A percentile compares a stretch with the other conserved stretches of the same genome.
These are phyloP conservation scores for Dipodomys spectabilis DNA, from an alignment of 2,113 vertebrate genomes.

Conservation along the genomic window DNA sequence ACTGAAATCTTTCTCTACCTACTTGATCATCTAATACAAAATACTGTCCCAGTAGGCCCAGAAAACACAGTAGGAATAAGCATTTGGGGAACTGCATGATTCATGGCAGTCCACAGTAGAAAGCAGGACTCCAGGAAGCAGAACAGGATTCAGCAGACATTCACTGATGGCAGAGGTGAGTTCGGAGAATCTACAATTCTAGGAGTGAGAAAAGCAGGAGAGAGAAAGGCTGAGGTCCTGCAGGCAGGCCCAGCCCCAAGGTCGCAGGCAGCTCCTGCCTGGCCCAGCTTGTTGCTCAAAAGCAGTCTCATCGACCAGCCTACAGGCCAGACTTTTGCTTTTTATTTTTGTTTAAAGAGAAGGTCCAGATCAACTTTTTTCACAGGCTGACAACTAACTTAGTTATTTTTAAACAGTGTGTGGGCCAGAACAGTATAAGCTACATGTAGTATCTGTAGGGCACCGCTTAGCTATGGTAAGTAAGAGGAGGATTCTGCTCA, in stretches of 20 bases:
- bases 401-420: conserved; percentile 51
- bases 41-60: not conserved
- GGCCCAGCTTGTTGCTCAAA: not conserved
- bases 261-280: too few species aligned
- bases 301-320: not conserved
- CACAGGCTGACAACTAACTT: conserved; percentile 24
- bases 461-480: not conserved
- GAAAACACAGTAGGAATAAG: not conserved
- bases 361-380: not conserved
- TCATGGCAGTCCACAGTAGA: not conserved
- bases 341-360: not conserved
- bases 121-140: not conserved
- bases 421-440: not conserved
- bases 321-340: not conserved
- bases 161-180: not conserved
- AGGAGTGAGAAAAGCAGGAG: not conserved
- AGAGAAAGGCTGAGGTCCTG: not conserved
- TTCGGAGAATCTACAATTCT: too few species aligned
- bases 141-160: not conserved
- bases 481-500: not conserved
- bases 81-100: not conserved
- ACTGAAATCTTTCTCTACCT: not conserved
- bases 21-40: not conserved
- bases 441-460: conserved; percentile 6
- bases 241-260: not conserved